Evolutionary conservation across 2,888 invertebrate genomes (phyloP), one percentile per base, ranked within the genome.

Genomic region (Luperina testacea): DNA sequence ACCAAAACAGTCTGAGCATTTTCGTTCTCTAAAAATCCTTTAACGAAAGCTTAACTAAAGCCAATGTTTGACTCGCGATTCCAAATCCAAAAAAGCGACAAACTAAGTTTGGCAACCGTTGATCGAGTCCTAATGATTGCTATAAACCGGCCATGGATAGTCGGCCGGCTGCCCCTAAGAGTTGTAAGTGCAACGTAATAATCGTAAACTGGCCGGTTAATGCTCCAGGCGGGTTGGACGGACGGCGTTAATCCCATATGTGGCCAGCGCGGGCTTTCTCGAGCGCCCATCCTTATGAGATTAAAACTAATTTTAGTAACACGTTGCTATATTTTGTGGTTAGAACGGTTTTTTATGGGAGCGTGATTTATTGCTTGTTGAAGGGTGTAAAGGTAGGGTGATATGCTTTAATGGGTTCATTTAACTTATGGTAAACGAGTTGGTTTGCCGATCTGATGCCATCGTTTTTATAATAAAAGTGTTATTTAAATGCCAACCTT

Each of bases 141-240:
- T 91, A 93, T 93, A 92, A 93, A 92, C 87, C 91, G 89, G 88
- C 90, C 88, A 85, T 88, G 90, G 86, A 82, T 83, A 90, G 91
- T 89, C 88, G 90, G 88, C 87, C 82, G 79, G 83, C 82, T 86
- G 81, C 85, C 88, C 81, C 86, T 89, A 91, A 89, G 90, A 91
- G 90, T 91, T 90, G 92, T 92, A 91, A 93, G 92, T 92, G 93
- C 91, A 91, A 89, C 87, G 92, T 91, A 91, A 94, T 88, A 88
- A 88, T 85, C 93, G 91, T 94, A 94, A 94, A 94, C 90, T 92
- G 92, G 90, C 83, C 89, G 92, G 91, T 90, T 92, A 91, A 91
- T 91, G 89, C 86, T 87, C 81, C 87, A 88, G 87, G 89, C 87
- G 87, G 86, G 87, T 71, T 74, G 88, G 87, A 78, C 88, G 90